phyloP scores from a whole-genome alignment of 1,140 invertebrate genomes.

The Platyura marginata region DNA sequence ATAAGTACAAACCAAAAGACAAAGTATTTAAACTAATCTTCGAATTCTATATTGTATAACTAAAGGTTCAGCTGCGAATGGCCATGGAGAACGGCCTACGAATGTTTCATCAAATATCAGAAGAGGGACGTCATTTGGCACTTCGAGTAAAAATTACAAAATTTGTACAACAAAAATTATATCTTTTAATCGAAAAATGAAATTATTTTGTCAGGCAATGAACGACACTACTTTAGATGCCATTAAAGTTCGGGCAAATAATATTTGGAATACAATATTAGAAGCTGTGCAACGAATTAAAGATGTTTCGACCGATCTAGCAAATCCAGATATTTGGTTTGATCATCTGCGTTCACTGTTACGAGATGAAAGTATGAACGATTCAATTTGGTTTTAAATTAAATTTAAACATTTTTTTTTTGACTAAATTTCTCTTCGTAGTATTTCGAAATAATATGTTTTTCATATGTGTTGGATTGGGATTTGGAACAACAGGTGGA shows the following conservation, averaged over 20 bases:
- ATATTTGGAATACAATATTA: background rate
- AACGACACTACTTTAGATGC: background rate
- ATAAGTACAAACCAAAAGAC: too few relatives aligned
- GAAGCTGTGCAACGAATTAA: background rate
- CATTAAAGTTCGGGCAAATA: background rate
- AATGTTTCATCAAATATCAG: background rate
- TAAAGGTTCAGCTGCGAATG: background rate
- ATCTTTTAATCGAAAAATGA: background rate
- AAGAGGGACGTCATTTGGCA: background rate
- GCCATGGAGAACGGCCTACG: background rate
- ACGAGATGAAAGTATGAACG: background rate
- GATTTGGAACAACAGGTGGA: background rate
- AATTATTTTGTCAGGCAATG: background rate
- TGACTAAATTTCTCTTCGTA: background rate
- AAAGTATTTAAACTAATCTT: too few relatives aligned
- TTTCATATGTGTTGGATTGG: background rate
- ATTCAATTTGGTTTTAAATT: background rate
- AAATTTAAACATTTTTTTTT: background rate
- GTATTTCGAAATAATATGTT: conserved; percentile 1
- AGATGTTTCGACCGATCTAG: background rate
- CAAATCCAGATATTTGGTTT: background rate
- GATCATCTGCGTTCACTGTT: background rate
- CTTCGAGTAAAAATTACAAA: background rate
- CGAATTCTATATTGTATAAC: too few relatives aligned
- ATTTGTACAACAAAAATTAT: background rate